Percentiles rank a stretch among this genome's conserved stretches.
Conservation (phyloP, 2,113 vertebrate species). For the Oryzias woworae region DNA sequence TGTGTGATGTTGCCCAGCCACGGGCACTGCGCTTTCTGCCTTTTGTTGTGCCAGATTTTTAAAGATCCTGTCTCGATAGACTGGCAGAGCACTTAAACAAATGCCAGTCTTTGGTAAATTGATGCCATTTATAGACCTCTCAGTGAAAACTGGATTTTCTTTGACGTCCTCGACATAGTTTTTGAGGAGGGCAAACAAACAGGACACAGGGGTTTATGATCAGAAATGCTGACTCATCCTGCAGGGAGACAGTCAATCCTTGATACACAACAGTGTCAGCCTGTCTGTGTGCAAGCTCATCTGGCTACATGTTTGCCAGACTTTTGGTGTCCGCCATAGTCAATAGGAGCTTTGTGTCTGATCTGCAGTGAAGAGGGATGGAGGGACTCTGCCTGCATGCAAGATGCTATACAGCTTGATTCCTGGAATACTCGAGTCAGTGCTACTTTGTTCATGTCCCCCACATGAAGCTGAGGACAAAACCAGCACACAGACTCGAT, state of each 20-base stretch:
- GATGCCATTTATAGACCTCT: constrained; percentile 24
- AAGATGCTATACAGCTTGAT: constrained; percentile 38
- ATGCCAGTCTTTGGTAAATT: constrained; percentile 25
- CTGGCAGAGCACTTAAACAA: constrained; percentile 40
- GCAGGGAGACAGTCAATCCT: constrained; percentile 59
- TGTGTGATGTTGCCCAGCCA: constrained; percentile 34
- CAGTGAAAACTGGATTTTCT: constrained; percentile 5
- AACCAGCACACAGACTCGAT: constrained; percentile 40
- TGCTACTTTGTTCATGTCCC: constrained; percentile 49
- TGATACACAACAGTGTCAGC: constrained; percentile 37
- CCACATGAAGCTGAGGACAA: constrained; percentile 44
- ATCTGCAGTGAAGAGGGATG: constrained; percentile 24
- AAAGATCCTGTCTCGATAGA: constrained; percentile 21
- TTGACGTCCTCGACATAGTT: constrained; percentile 12
- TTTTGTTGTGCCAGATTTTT: constrained; percentile 15
- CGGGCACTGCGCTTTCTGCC: constrained; percentile 14
- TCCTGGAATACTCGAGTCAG: constrained; percentile 56
- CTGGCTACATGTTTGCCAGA: constrained; percentile 32
- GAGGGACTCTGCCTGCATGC: constrained; percentile 26
- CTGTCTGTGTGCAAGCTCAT: constrained; percentile 41
- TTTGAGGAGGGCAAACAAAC: constrained; percentile 67
- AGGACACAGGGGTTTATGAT: constrained; percentile 60
- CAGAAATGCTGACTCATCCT: constrained; percentile 73
- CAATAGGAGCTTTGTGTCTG: constrained; percentile 60
- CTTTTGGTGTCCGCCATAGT: constrained; percentile 31